These are phyloP conservation scores for Eurystomus glaucurus DNA, from an alignment of 2,797 vertebrate species.

Conservation along the genomic window DNA sequence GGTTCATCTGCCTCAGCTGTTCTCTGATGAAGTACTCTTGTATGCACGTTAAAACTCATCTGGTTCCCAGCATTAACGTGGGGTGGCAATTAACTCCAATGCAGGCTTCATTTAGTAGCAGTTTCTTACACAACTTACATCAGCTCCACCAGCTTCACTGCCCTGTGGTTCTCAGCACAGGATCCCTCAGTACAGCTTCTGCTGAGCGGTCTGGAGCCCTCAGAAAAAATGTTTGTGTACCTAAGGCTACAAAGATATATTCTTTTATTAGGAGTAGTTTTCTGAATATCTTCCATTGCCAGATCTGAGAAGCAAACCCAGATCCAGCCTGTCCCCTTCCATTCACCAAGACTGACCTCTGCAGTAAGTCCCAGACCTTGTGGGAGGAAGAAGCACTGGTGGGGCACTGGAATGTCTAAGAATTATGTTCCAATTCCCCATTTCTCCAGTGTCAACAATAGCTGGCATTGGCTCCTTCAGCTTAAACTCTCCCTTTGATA, in stretches of 20 bases:
- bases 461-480: background rate
- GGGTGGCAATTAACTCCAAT: slow-evolving; percentile 54
- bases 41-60: slow-evolving; percentile 53
- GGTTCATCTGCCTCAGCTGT: slow-evolving; percentile 49
- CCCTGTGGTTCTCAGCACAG: background rate
- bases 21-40: slow-evolving; percentile 47
- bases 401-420: background rate
- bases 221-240: background rate
- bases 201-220: background rate
- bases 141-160: slow-evolving; percentile 3
- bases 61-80: slow-evolving; percentile 14
- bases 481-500: slow-evolving; percentile 11
- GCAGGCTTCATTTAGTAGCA: slow-evolving; percentile 37
- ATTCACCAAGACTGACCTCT: background rate
- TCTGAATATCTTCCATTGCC: background rate
- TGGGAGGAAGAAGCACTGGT: background rate
- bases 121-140: background rate
- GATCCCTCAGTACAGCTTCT: background rate
- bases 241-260: background rate
- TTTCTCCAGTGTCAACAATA: slow-evolving; percentile 20
- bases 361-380: background rate
- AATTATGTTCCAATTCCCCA: slow-evolving; percentile 15
- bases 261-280: background rate
- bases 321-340: background rate
- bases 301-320: background rate